Conservation (phyloP, 1,140 invertebrate species). For the Steinernema feltiae region DNA sequence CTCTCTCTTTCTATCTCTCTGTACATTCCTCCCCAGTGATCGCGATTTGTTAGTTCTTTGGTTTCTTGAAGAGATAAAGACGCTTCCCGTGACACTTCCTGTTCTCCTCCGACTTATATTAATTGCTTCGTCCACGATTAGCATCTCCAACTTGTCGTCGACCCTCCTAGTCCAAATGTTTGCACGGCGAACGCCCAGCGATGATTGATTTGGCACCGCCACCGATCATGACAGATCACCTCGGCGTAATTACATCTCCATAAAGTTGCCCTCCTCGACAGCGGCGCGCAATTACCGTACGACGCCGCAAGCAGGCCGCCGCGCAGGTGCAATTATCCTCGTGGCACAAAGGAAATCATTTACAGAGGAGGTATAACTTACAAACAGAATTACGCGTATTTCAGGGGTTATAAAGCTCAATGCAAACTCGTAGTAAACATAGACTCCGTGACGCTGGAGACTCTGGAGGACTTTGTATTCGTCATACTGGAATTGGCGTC, state of each 20-base stretch:
- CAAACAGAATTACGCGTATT: not conserved
- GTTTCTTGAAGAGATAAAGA: not conserved
- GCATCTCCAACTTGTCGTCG: not conserved
- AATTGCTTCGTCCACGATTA: not conserved
- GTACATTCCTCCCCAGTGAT: slow-evolving; percentile 14
- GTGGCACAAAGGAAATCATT: not conserved
- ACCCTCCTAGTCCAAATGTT: not conserved
- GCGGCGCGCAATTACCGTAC: slow-evolving; percentile 9
- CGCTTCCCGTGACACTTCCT: slow-evolving; percentile 2
- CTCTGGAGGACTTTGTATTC: not conserved
- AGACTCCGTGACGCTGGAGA: slow-evolving; percentile 4
- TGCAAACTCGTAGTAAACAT: slow-evolving; percentile 4
- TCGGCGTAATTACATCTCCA: slow-evolving; percentile 9
- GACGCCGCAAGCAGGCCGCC: not conserved
- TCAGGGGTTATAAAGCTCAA: not conserved
- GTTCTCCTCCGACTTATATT: too few relatives aligned
- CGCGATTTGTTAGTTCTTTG: not conserved
- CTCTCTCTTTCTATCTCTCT: slow-evolving; percentile 27
- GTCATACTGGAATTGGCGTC: not conserved
- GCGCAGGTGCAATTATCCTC: slow-evolving; percentile 11
- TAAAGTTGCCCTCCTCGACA: slow-evolving; percentile 11
- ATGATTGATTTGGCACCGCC: not conserved
- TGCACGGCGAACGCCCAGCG: not conserved
- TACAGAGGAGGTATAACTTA: not conserved
- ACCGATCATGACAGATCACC: slow-evolving; percentile 11